phyloP scores from a whole-genome alignment of 2,888 invertebrate genomes.

The Formica aserva region DNA sequence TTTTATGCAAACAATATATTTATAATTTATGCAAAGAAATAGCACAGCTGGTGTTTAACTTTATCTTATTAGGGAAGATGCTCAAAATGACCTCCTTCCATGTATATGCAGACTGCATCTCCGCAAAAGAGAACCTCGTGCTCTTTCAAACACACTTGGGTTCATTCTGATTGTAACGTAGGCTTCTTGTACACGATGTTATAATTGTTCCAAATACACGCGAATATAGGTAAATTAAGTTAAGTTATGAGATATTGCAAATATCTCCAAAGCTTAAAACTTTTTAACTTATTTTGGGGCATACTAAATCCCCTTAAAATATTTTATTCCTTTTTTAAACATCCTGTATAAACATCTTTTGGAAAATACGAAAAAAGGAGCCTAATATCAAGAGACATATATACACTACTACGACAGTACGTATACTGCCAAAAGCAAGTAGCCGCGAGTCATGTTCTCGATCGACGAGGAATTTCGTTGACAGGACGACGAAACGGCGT shows the following conservation, averaged over 20 bases:
- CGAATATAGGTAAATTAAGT: no score
- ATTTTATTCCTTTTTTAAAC: no score
- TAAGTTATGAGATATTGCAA: no score
- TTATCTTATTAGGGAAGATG: not conserved
- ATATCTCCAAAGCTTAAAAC: no score
- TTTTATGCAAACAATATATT: not conserved
- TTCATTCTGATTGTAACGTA: not conserved
- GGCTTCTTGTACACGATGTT: not conserved
- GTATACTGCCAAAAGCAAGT: not conserved
- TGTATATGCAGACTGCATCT: not conserved
- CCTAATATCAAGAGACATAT: not conserved
- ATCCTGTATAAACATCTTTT: not conserved
- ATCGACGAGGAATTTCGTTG: slow-evolving; percentile 28
- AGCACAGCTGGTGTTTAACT: not conserved
- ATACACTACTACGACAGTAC: not conserved
- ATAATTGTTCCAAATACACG: not conserved
- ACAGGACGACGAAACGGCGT: not conserved
- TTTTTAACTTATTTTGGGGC: no score
- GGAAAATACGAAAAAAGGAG: not conserved
- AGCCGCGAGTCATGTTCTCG: slow-evolving; percentile 13
- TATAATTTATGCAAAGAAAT: not conserved
- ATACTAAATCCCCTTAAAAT: no score
- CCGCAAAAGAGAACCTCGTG: not conserved
- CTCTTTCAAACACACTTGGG: not conserved
- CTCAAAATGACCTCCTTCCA: not conserved